These are phyloP conservation scores for Micromussa lordhowensis DNA, from an alignment of 92 coral and sea anemone genomes.

Conservation along the genomic window DNA sequence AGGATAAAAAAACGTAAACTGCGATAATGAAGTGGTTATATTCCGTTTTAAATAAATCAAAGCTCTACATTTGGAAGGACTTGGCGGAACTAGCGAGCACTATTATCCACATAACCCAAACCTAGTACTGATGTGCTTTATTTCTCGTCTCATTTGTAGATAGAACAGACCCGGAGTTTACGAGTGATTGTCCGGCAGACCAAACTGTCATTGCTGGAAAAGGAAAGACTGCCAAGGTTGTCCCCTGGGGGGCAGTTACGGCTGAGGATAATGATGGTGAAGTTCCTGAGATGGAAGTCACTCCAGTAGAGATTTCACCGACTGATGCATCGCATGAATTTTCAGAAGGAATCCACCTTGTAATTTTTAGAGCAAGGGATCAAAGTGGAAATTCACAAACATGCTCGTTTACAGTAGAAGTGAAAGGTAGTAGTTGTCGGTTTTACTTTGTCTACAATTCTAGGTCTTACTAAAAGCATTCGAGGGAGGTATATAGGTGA, in stretches of 20 bases:
- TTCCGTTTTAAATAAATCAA: no score
- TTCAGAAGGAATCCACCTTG: not conserved
- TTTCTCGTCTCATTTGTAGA: not conserved
- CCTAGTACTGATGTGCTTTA: no score
- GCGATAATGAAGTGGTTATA: no score
- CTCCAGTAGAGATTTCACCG: not conserved
- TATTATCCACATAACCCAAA: no score
- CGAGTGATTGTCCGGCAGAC: not conserved
- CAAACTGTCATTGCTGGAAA: not conserved
- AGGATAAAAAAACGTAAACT: no score
- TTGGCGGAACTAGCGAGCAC: no score
- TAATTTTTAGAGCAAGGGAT: not conserved
- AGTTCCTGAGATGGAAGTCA: not conserved
- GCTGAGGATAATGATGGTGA: not conserved
- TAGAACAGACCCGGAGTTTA: not conserved
- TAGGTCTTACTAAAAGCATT: no score
- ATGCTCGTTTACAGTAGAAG: not conserved
- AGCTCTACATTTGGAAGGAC: no score
- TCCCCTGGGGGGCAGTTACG: not conserved
- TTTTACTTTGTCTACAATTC: no score
- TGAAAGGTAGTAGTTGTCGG: not conserved
- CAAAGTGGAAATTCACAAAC: not conserved
- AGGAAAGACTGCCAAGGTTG: not conserved
- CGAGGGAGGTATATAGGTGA: no score
- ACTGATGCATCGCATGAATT: not conserved